Base-by-base conservation (phyloP, 2,113 vertebrate genomes). In the Dolichallabes microphthalmus region DNA sequence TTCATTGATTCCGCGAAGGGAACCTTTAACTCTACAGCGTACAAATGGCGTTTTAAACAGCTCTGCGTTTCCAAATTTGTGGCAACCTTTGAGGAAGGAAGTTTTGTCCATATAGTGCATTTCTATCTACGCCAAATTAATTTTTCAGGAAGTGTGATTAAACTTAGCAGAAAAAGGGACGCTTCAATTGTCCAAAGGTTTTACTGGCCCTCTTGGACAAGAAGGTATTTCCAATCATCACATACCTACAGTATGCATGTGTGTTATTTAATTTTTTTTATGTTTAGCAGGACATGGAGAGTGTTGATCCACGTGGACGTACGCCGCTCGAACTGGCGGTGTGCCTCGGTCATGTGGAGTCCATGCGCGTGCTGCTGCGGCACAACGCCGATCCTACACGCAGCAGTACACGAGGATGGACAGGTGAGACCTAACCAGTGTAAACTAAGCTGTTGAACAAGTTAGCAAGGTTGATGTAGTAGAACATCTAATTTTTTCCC, bases 321-420 rank as follows among this genome's bases (percentile, higher is more conserved):
- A 97, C 96, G 20, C 96, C 96, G 0, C 93, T 99, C 92, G 96
- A 98, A 92, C 94, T 99, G 92, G 96, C 97, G 0, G 96, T 98
- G 88, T 96, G 96, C 82, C 94, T 98, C 87, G 97, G 97, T 69
- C 96, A 98, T 94, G 91, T 98, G 90, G 97, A 98, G 92, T 97
- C 97, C 0, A 94, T 93, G 83, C 92, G 96, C 35, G 96, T 99
- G 86, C 94, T 99, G 88, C 96, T 99, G 73, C 94, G 94, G 84
- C 93, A 98, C 94, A 93, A 95, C 15, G 95, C 95, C 60, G 96
- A 97, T 58, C 96, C 98, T 84, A 96, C 96, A 80, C 94, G 95
- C 86, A 94, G 95, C 92, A 97, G 94, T 77, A 88, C 93, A 55
- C 95, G 95, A 3, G 96, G 97, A 88, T 99, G 97, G 97, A 97